These are phyloP conservation scores for Drosophila leonis DNA, from an alignment of 2,888 invertebrate genomes.

Conservation along the genomic window DNA sequence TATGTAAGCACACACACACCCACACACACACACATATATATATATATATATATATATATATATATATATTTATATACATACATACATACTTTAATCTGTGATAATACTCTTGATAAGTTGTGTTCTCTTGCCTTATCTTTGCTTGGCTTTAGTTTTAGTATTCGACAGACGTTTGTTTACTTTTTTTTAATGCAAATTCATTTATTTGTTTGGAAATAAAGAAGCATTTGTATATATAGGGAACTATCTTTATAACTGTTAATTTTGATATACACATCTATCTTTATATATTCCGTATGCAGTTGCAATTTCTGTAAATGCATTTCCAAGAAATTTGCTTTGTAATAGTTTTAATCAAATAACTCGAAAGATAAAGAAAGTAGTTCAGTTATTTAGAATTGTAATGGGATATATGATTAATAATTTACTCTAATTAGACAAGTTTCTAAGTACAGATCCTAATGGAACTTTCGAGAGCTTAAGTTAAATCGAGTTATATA, in stretches of 20 bases:
- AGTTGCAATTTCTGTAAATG: not conserved
- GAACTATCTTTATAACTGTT: not conserved
- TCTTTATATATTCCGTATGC: not conserved
- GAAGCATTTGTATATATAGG: not conserved
- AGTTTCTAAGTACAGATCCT: too few species aligned
- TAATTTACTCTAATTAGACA: too few species aligned
- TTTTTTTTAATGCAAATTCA: not conserved
- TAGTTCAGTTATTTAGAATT: not conserved
- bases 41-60: not conserved
- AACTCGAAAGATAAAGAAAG: not conserved
- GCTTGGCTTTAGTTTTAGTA: constrained; percentile 11
- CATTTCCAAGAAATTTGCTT: not conserved
- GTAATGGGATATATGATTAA: too few species aligned
- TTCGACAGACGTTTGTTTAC: constrained; percentile 2
- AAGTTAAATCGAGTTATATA: too few species aligned
- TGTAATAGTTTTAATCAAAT: not conserved
- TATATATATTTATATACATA: not conserved
- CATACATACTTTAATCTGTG: not conserved
- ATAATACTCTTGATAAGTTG: constrained; percentile 11
- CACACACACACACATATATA: constrained; percentile 4
- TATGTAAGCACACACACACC: constrained; percentile 8
- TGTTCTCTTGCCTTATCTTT: constrained; percentile 30
- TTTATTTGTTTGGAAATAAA: not conserved
- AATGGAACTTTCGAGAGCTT: too few species aligned
- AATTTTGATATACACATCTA: not conserved